phyloP scores from a whole-genome alignment of 1,140 invertebrate species.

The Drosophila pandora region DNA sequence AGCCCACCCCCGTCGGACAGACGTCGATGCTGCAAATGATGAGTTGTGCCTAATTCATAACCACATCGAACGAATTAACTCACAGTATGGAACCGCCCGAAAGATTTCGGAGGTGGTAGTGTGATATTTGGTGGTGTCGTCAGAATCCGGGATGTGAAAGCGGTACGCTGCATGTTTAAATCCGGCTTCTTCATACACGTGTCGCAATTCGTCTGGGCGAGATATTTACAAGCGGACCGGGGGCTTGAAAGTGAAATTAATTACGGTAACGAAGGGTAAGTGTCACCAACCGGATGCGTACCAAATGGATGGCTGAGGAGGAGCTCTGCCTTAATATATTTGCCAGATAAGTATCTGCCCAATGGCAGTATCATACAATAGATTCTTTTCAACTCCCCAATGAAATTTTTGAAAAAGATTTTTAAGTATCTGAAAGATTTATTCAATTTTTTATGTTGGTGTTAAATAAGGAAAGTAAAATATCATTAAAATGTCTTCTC shows the following conservation, averaged over 20 bases:
- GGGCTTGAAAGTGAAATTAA: slow-evolving; percentile 62
- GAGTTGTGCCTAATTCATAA: slow-evolving; percentile 82
- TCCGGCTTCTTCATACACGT: slow-evolving; percentile 64
- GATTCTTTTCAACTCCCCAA: slow-evolving; percentile 27
- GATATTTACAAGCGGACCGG: slow-evolving; percentile 56
- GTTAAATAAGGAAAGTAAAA: background rate
- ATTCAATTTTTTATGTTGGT: background rate
- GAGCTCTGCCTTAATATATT: slow-evolving; percentile 39
- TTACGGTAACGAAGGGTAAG: slow-evolving; percentile 57
- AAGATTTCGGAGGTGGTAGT: slow-evolving; percentile 15
- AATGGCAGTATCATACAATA: slow-evolving; percentile 33
- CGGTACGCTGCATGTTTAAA: slow-evolving; percentile 47
- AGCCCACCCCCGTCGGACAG: slow-evolving; percentile 30
- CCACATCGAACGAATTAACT: slow-evolving; percentile 81
- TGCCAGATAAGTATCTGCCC: slow-evolving; percentile 48
- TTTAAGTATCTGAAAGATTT: background rate
- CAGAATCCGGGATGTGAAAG: slow-evolving; percentile 23
- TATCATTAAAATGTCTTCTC: too few relatives aligned
- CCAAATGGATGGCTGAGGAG: slow-evolving; percentile 40
- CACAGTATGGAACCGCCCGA: slow-evolving; percentile 59
- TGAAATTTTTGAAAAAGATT: slow-evolving; percentile 25
- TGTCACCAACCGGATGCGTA: slow-evolving; percentile 56
- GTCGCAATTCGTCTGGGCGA: slow-evolving; percentile 73
- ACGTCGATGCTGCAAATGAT: slow-evolving; percentile 77
- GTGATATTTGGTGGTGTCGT: slow-evolving; percentile 7